Conservation (phyloP, 37 sponge, comb jelly and placozoan genomes). For the Axinella damicornis region DNA sequence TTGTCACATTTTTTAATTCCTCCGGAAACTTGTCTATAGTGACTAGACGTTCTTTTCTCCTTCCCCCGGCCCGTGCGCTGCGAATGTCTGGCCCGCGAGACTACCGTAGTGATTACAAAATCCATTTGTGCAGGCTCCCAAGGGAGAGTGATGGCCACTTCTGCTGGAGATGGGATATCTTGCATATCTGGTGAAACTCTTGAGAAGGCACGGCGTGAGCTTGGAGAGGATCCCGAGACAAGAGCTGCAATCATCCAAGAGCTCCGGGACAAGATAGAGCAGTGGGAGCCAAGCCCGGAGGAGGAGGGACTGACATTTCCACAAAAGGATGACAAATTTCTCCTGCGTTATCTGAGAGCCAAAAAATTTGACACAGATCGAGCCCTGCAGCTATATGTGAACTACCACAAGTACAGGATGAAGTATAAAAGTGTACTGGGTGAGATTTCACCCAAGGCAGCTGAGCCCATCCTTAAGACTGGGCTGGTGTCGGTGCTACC, state of each 20-base stretch:
- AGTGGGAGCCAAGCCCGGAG: slow-evolving; percentile 14
- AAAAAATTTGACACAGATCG: slow-evolving; percentile 68
- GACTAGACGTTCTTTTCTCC: too few relatives aligned
- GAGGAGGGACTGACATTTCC: slow-evolving; percentile 8
- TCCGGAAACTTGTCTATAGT: too few relatives aligned
- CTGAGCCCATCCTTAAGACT: slow-evolving; percentile 1
- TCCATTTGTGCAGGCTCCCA: too few relatives aligned
- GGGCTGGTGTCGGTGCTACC: slow-evolving; percentile 36
- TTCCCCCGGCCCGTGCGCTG: too few relatives aligned
- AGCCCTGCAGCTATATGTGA: slow-evolving; percentile 43
- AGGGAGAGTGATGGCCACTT: background rate
- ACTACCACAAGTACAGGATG: slow-evolving; percentile 48
- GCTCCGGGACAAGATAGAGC: slow-evolving; percentile 7
- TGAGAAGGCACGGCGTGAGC: slow-evolving; percentile 58
- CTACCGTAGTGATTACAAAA: too few relatives aligned
- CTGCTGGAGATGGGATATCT: background rate
- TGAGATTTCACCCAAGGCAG: slow-evolving; percentile 19
- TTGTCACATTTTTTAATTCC: too few relatives aligned
- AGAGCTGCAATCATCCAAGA: background rate
- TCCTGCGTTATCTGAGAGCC: slow-evolving; percentile 67
- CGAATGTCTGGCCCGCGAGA: too few relatives aligned
- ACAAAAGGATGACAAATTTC: slow-evolving; percentile 61
- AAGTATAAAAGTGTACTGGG: slow-evolving; percentile 54
- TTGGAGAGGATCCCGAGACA: slow-evolving; percentile 35
- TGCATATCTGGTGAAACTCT: slow-evolving; percentile 47